Percentiles rank a stretch among this genome's conserved stretches.
Evolutionary conservation across 2,797 vertebrate species (phyloP).

Genomic region (Intellagama lesueurii): DNA sequence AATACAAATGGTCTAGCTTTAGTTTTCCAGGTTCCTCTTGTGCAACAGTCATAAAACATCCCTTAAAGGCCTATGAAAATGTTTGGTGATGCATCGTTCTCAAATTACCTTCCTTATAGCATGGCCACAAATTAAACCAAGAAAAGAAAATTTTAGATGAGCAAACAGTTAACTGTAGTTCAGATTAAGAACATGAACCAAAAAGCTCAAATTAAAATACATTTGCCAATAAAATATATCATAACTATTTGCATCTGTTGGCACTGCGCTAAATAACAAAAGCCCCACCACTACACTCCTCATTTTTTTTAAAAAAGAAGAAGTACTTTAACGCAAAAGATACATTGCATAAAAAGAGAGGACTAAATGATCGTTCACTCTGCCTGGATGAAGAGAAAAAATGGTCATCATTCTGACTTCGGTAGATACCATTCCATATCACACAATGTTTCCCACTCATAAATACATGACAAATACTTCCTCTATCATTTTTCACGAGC

Average conservation of each 20-base stretch:
- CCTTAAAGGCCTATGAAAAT: constrained; percentile 60
- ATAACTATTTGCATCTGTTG: constrained; percentile 77
- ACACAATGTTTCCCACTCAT: constrained; percentile 95
- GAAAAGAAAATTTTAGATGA: constrained; percentile 64
- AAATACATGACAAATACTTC: constrained; percentile 99
- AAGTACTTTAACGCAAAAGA: constrained; percentile 81
- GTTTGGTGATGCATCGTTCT: constrained; percentile 57
- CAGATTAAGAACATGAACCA: constrained; percentile 65
- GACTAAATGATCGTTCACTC: constrained; percentile 75
- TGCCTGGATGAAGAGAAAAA: constrained; percentile 80
- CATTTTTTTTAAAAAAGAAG: constrained; percentile 62
- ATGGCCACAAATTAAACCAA: constrained; percentile 58
- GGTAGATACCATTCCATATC: constrained; percentile 93
- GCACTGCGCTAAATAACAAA: constrained; percentile 65
- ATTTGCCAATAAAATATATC: constrained; percentile 72
- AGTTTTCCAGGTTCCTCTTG: constrained; percentile 47
- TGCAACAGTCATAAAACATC: constrained; percentile 55
- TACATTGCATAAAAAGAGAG: constrained; percentile 79
- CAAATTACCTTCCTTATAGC: constrained; percentile 58
- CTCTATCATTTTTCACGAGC: constrained; percentile 99
- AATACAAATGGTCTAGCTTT: constrained; percentile 56
- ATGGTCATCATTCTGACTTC: constrained; percentile 88
- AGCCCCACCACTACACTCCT: constrained; percentile 75
- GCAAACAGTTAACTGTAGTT: constrained; percentile 58
- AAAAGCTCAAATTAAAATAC: constrained; percentile 70